Conservation (phyloP, 2,113 vertebrate genomes). For the Trogon surrucura region DNA sequence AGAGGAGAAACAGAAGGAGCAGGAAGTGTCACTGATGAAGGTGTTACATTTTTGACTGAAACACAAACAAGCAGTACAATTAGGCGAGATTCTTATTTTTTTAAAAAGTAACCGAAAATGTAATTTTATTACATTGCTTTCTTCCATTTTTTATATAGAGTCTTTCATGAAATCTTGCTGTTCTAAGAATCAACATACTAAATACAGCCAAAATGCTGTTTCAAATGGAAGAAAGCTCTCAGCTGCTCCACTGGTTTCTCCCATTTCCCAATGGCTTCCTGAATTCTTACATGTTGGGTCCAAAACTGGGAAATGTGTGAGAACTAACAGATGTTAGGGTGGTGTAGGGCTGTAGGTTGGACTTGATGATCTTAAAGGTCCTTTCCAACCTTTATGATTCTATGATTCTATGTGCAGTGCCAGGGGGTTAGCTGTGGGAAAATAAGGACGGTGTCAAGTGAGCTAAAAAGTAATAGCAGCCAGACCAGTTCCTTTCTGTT, state of each 20-base stretch:
- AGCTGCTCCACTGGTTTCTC: background rate
- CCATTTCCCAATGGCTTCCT: background rate
- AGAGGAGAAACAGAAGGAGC: background rate
- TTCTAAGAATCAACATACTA: background rate
- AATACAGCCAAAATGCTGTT: background rate
- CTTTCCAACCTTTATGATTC: no score
- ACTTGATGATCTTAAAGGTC: no score
- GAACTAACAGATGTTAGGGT: background rate
- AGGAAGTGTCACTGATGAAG: background rate
- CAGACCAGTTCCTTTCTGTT: background rate
- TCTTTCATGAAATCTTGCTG: background rate
- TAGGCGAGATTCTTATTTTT: background rate
- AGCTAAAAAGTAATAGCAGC: background rate
- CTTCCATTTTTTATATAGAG: background rate
- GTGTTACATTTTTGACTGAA: background rate
- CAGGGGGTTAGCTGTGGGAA: background rate
- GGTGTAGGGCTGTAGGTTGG: no score
- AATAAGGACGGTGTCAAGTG: background rate
- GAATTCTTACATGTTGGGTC: background rate
- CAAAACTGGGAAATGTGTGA: background rate
- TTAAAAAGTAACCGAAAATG: background rate
- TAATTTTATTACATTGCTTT: background rate
- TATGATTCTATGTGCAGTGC: background rate
- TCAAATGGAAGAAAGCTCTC: background rate
- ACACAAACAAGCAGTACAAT: background rate